A percentile compares a stretch with the other conserved stretches of the same genome.
phyloP scores from a whole-genome alignment of 1,140 invertebrate species.

The Leptinotarsa undecemlineata region DNA sequence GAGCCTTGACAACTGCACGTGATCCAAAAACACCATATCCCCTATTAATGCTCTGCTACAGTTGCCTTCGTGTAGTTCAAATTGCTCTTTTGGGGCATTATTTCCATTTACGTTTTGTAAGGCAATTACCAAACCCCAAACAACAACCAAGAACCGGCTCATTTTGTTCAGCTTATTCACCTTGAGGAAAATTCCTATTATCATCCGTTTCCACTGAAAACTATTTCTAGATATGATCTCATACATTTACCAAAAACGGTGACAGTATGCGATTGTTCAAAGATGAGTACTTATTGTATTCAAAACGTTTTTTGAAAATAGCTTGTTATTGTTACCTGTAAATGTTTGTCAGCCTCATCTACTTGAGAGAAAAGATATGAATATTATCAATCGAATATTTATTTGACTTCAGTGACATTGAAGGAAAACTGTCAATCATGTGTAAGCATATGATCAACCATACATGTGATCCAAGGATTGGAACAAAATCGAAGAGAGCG shows the following conservation, averaged over 20 bases:
- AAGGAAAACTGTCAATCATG: too few relatives aligned
- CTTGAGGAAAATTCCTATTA: background rate
- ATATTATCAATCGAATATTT: too few relatives aligned
- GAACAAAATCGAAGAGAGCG: too few relatives aligned
- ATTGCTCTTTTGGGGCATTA: background rate
- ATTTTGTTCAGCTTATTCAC: background rate
- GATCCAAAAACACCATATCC: slow-evolving; percentile 11
- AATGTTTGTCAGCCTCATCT: background rate
- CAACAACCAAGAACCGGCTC: background rate
- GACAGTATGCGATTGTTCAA: background rate
- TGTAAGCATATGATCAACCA: too few relatives aligned
- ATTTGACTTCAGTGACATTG: too few relatives aligned
- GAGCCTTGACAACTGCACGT: background rate
- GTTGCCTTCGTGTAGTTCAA: slow-evolving; percentile 13
- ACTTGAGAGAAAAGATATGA: too few relatives aligned
- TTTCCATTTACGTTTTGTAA: background rate
- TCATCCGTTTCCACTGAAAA: background rate
- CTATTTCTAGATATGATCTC: background rate
- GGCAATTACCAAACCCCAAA: background rate
- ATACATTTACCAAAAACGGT: background rate
- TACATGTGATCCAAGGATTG: too few relatives aligned
- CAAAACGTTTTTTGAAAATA: background rate
- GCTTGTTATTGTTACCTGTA: background rate
- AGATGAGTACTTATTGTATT: background rate
- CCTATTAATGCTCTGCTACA: background rate